These are phyloP conservation scores for Lissonota sp. DNA, from an alignment of 2,888 invertebrate genomes.

Conservation along the genomic window DNA sequence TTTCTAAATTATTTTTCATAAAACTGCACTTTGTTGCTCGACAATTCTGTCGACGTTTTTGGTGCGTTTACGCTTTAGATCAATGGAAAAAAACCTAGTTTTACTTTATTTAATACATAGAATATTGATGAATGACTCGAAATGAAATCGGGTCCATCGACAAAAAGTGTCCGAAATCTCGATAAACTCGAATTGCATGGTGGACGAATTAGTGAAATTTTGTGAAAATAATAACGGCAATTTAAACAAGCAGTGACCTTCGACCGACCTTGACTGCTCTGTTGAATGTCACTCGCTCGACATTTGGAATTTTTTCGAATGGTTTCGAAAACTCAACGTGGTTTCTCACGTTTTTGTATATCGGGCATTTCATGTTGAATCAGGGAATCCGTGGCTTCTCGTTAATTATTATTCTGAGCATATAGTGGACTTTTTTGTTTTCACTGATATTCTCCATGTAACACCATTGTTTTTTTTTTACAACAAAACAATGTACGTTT, in stretches of 20 bases:
- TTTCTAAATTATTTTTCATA: conserved; percentile 30
- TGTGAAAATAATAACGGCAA: background rate
- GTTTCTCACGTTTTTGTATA: conserved; percentile 1
- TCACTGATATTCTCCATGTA: too few relatives aligned
- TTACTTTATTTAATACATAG: conserved; percentile 41
- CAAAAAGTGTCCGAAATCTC: background rate
- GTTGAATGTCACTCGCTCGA: conserved; percentile 35
- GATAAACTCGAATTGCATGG: conserved; percentile 27
- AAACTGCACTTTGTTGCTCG: background rate
- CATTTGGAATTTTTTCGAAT: background rate
- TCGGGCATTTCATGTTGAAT: background rate
- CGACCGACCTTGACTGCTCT: conserved; percentile 25
- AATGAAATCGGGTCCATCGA: conserved; percentile 1
- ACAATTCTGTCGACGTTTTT: conserved; percentile 8
- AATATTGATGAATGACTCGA: conserved; percentile 2
- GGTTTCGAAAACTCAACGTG: background rate
- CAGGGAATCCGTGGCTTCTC: too few relatives aligned
- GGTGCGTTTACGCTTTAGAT: background rate
- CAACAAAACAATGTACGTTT: too few relatives aligned
- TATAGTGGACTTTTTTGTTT: too few relatives aligned
- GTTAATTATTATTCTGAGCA: too few relatives aligned
- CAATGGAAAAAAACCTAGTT: conserved; percentile 12
- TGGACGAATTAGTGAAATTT: conserved; percentile 45
- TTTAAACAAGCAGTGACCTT: conserved; percentile 27
- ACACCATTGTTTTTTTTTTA: too few relatives aligned